Percentiles rank a stretch among this genome's conserved stretches.
phyloP scores from a whole-genome alignment of 2,888 invertebrate genomes.

The Sinhomidia bicolor region DNA sequence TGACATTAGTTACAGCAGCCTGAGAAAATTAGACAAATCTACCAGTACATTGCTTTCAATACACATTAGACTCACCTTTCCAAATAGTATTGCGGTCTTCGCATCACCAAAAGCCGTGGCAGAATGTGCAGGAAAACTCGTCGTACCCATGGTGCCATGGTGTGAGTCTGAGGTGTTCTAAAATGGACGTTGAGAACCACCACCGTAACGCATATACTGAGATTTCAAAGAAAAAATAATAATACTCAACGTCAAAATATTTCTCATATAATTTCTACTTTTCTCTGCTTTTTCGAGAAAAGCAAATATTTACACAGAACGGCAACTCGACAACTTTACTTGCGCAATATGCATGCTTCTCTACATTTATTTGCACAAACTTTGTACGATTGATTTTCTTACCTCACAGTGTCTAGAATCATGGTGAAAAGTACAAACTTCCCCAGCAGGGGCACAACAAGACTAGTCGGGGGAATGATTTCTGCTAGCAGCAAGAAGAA shows the following conservation, averaged over 20 bases:
- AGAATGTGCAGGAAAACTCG: constrained; percentile 96
- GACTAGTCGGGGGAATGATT: constrained; percentile 94
- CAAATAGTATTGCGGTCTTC: constrained; percentile 94
- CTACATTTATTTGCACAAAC: too few species aligned
- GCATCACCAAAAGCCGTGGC: constrained; percentile 95
- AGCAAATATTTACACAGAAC: too few species aligned
- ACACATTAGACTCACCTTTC: constrained; percentile 82
- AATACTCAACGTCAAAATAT: neutral
- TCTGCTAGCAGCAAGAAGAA: constrained; percentile 96
- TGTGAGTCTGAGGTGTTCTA: constrained; percentile 97
- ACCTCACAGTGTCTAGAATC: constrained; percentile 98
- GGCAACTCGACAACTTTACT: neutral
- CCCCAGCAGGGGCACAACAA: constrained; percentile 95
- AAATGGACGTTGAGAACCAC: constrained; percentile 98
- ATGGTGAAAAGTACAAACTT: constrained; percentile 98
- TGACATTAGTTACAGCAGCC: too few species aligned
- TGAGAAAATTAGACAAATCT: too few species aligned
- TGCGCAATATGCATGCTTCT: too few species aligned
- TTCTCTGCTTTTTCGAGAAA: too few species aligned
- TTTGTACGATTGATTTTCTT: constrained; percentile 35
- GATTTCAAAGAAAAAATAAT: constrained; percentile 81
- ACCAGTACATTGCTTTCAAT: neutral
- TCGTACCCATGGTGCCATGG: constrained; percentile 98
- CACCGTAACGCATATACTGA: constrained; percentile 97
- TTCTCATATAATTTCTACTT: too few species aligned